These are phyloP conservation scores for Phyllostomus discolor DNA, from an alignment of 2,113 vertebrate species.

Conservation along the genomic window DNA sequence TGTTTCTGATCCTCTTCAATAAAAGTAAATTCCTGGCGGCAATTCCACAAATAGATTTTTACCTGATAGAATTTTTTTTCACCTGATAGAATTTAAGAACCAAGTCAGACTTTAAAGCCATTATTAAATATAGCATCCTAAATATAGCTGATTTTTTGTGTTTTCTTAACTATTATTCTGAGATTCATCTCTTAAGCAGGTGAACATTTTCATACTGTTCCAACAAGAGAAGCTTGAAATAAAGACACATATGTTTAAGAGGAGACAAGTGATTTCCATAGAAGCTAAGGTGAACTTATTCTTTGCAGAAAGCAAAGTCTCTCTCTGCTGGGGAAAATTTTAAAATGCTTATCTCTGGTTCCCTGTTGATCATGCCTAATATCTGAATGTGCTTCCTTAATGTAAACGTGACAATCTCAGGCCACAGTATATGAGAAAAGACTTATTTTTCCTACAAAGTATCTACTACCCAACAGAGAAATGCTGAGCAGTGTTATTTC, in stretches of 20 bases:
- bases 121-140: background rate
- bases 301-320: background rate
- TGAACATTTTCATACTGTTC: conserved; percentile 21
- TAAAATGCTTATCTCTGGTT: background rate
- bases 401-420: background rate
- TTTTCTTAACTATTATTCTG: conserved; percentile 34
- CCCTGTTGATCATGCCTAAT: background rate
- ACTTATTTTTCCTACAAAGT: background rate
- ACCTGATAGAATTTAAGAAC: background rate
- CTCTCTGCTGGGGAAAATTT: background rate
- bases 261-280: conserved; percentile 15
- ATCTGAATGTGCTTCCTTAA: background rate
- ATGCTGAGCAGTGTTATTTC: conserved; percentile 18
- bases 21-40: background rate
- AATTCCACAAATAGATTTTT: background rate
- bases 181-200: conserved; percentile 31
- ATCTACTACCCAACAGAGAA: background rate
- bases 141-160: conserved; percentile 31
- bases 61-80: background rate
- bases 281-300: conserved; percentile 12
- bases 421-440: background rate
- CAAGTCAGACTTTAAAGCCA: background rate
- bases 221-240: conserved; percentile 32
- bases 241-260: conserved; percentile 37
- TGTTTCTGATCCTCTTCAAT: background rate